phyloP scores from a whole-genome alignment of 2,888 invertebrate genomes.

The Arctia plantaginis region DNA sequence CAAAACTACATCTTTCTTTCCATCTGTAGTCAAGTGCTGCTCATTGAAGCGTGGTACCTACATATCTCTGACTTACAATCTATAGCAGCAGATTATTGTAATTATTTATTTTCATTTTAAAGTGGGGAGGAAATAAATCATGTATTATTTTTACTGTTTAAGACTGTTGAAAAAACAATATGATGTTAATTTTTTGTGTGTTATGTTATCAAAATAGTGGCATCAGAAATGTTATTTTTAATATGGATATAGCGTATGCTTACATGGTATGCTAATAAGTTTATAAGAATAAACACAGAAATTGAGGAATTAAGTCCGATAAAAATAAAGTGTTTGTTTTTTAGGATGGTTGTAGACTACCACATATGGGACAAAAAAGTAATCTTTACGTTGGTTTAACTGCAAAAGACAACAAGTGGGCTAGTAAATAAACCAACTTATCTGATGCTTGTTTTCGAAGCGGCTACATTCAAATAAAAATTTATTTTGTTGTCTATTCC shows the following conservation, averaged over 20 bases:
- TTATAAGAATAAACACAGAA: background rate
- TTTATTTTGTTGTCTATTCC: background rate
- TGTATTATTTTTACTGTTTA: conserved; percentile 6
- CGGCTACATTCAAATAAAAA: background rate
- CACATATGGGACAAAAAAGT: too few species aligned
- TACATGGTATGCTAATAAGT: background rate
- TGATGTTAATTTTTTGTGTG: background rate
- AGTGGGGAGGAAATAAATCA: background rate
- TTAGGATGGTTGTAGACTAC: too few species aligned
- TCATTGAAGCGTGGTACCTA: conserved; percentile 41
- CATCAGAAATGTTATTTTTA: background rate
- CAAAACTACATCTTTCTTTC: conserved; percentile 43
- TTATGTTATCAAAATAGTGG: background rate
- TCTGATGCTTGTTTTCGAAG: too few species aligned
- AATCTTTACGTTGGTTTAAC: too few species aligned
- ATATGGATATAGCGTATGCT: too few species aligned
- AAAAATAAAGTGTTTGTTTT: background rate
- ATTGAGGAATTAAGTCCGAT: background rate
- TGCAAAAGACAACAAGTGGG: too few species aligned
- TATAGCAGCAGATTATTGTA: conserved; percentile 24
- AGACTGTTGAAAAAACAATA: conserved; percentile 5
- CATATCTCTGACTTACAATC: conserved; percentile 43
- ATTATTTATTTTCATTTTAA: conserved; percentile 20
- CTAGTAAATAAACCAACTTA: too few species aligned
- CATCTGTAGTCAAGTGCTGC: conserved; percentile 33